Base-by-base conservation (phyloP, 2,888 invertebrate species). In the Tinea pellionella region DNA sequence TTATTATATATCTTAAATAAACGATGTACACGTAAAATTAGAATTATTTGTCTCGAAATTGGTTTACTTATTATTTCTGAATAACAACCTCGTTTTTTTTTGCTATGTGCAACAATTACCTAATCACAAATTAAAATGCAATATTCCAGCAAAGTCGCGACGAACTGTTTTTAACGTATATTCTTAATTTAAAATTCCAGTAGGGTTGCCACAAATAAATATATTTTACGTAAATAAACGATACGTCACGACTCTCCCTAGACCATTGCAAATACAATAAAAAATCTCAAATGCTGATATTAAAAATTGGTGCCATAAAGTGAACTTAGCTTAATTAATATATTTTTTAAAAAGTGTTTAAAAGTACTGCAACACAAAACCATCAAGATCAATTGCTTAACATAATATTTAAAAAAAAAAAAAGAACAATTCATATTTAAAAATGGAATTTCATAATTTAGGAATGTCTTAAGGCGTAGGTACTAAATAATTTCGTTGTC, bases 1-100 rank as follows among this genome's bases (percentile, higher is more conserved):
- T 73, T 73, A 74, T 24, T 77, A 77, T 71, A 69, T 73, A 72
- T 78, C 80, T 77, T 81, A 81, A 83, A 85, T 71, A 82, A 83
- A 84, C 70, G 82, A 84, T 83, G 80, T 85, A 84, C 81, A 83
- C 82, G 80, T 78, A 80, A 82, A 81, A 55, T 55, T 86, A 85
- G 85, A 85, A 47, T 86, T 87, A 85, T 86, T 86, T 87, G 85
- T 85, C 86, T 74, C 78, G 72, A 74, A 79, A 70, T 77, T 76
- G 71, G 68, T 76, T 69, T 66, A 75, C 75, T 76, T 75, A 75
- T 77, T 78, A 74, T 77, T 76, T 72, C 72, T 73, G 80, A 80
- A 15, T 78, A 82, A 87, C 86, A 87, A 86, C 85, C 86, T 85
- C 82, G 71, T 80, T 81, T 6, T 80, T 81, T 6, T 24, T 81